Conservation (phyloP, 2,888 invertebrate genomes). For the Netelia inedita region DNA sequence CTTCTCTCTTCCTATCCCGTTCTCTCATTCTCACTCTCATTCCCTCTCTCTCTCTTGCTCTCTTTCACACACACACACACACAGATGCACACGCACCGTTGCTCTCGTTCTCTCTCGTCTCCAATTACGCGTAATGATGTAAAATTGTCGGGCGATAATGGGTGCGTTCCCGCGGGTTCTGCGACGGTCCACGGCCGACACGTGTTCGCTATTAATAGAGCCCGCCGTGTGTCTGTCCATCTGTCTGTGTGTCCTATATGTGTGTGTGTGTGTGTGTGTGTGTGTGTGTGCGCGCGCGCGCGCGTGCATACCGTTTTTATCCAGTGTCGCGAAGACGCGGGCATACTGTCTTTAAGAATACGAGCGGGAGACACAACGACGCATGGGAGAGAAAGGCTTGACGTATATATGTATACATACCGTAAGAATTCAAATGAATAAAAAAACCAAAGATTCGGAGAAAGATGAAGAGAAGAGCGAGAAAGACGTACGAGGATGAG, state of each 20-base stretch:
- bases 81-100: no score
- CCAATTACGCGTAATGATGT: constrained; percentile 81
- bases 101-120: constrained; percentile 53
- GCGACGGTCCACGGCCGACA: constrained; percentile 71
- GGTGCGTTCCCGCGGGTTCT: constrained; percentile 68
- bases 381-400: constrained; percentile 42
- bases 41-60: constrained; percentile 26
- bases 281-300: not conserved
- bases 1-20: not conserved
- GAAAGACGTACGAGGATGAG: constrained; percentile 36
- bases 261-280: not conserved
- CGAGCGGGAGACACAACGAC: constrained; percentile 34
- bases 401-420: constrained; percentile 22
- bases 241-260: constrained; percentile 7
- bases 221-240: constrained; percentile 23
- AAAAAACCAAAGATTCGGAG: constrained; percentile 35
- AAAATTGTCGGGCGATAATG: constrained; percentile 80
- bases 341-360: constrained; percentile 50
- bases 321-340: constrained; percentile 51
- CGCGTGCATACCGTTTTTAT: constrained; percentile 72
- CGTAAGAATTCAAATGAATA: constrained; percentile 20
- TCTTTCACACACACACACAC: constrained; percentile 3
- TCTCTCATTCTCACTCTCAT: no score
- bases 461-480: constrained; percentile 57
- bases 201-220: constrained; percentile 80